Evolutionary conservation across 2,888 invertebrate genomes (phyloP).

Genomic region (Cerceris rybyensis): DNA sequence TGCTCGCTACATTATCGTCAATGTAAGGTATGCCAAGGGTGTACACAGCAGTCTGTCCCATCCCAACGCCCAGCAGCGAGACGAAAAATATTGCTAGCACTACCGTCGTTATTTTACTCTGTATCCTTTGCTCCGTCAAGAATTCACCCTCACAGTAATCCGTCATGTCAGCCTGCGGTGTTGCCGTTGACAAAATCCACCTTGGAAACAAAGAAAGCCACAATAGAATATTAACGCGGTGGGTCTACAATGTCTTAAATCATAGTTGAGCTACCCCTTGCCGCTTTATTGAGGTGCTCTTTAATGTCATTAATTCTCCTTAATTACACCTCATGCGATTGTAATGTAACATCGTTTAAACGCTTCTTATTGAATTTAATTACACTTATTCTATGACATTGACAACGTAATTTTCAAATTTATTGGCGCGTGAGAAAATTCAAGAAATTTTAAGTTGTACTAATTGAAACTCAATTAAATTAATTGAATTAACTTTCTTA

Average conservation of each 20-base stretch:
- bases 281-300: too few relatives aligned
- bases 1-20: conserved; percentile 95
- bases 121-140: conserved; percentile 86
- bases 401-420: too few relatives aligned
- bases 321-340: too few relatives aligned
- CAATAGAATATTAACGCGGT: neutral
- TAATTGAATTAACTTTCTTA: too few relatives aligned
- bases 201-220: conserved; percentile 50
- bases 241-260: neutral
- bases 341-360: too few relatives aligned
- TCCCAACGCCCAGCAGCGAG: conserved; percentile 93
- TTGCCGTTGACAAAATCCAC: conserved; percentile 62
- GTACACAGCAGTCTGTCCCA: conserved; percentile 96
- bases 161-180: conserved; percentile 66
- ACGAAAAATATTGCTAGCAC: conserved; percentile 94
- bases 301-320: too few relatives aligned
- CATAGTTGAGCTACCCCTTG: too few relatives aligned
- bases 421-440: too few relatives aligned
- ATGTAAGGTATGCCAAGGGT: conserved; percentile 96
- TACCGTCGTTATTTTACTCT: conserved; percentile 90
- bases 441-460: too few relatives aligned
- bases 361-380: too few relatives aligned
- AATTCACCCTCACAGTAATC: conserved; percentile 85
- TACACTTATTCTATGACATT: too few relatives aligned
- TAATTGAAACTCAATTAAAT: too few relatives aligned